Base-by-base conservation (phyloP, 2,797 vertebrate genomes). In the Anableps anableps region DNA sequence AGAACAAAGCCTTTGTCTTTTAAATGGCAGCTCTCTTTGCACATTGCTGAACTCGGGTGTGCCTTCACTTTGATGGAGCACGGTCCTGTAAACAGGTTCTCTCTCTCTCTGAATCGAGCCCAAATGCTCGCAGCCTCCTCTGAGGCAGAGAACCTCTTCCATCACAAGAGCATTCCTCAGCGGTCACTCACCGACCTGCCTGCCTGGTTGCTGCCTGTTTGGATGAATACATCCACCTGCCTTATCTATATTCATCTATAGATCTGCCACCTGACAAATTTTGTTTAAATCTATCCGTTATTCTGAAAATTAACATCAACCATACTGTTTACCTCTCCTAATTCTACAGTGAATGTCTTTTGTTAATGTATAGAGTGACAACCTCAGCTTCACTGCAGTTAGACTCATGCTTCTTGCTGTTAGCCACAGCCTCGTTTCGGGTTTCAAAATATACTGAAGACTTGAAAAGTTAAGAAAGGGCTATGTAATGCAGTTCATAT, bases 81-180 rank as follows among this genome's bases (percentile, higher is more conserved):
- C 75, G 70, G 45, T 41, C 84, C 81, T 89, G 87, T 91, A 92
- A 95, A 93, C 89, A 91, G 90, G 91, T 92, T 82, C 38, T 2
- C 62, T 62, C 48, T 60, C 45, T 64, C 75, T 26, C 8, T 86
- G 76, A 80, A 87, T 89, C 79, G 80, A 78, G 74, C 53, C 80
- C 45, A 19, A 34, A 60, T 19, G 4, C 4, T 23, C 1, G 55
- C 38, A 0, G 43, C 53, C 76, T 53, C 72, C 29, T 50, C 79
- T 16, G 43, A 73, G 50, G 72, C 62, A 5, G 31, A 66, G 74
- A 84, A 79, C 72, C 76, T 87, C 86, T 74, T 91, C 92, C 70
- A 90, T 82, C 81, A 75, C 43, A 7, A 86, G 84, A 92, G 89
- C 90, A 93, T 95, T 94, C 94, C 92, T 87, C 71, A 0, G 89